These are phyloP conservation scores for Lateolabrax maculatus DNA, from an alignment of 2,797 vertebrate genomes.

Conservation along the genomic window DNA sequence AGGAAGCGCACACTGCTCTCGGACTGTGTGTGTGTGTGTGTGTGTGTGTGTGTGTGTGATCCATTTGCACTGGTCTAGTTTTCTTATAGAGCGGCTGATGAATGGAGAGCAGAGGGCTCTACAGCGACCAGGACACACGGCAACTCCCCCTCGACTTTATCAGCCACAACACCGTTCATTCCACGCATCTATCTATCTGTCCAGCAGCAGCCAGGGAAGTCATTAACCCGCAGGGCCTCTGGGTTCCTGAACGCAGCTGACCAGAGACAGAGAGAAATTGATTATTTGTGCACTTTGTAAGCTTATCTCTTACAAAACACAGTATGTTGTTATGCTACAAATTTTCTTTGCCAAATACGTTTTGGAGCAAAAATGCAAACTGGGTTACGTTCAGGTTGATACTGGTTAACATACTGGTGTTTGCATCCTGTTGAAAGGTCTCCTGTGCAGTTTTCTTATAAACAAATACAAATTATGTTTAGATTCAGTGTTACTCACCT, in stretches of 20 bases:
- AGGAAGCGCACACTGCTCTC: neutral
- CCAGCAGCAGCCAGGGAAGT: conserved; percentile 50
- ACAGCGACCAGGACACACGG: conserved; percentile 53
- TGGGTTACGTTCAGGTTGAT: neutral
- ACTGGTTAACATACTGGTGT: neutral
- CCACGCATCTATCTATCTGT: conserved; percentile 52
- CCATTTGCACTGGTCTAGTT: conserved; percentile 45
- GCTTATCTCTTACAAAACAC: neutral
- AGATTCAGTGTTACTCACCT: neutral
- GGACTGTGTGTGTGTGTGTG: neutral
- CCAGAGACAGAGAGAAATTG: conserved; percentile 11
- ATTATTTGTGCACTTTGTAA: neutral
- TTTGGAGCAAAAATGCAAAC: neutral
- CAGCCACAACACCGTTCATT: conserved; percentile 46
- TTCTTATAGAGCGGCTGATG: conserved; percentile 48
- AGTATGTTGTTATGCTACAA: neutral
- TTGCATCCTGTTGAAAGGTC: neutral
- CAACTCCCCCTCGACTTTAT: conserved; percentile 59
- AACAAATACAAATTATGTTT: neutral
- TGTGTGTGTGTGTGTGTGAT: conserved; percentile 14
- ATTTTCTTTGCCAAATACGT: neutral
- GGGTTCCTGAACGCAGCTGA: conserved; percentile 38
- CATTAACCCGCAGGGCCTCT: conserved; percentile 61
- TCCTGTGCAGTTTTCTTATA: neutral
- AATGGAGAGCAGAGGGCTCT: conserved; percentile 59